Evolutionary conservation across 1,140 invertebrate genomes (phyloP), one percentile per base, ranked within the genome.

Genomic region (Eupeodes corollae): DNA sequence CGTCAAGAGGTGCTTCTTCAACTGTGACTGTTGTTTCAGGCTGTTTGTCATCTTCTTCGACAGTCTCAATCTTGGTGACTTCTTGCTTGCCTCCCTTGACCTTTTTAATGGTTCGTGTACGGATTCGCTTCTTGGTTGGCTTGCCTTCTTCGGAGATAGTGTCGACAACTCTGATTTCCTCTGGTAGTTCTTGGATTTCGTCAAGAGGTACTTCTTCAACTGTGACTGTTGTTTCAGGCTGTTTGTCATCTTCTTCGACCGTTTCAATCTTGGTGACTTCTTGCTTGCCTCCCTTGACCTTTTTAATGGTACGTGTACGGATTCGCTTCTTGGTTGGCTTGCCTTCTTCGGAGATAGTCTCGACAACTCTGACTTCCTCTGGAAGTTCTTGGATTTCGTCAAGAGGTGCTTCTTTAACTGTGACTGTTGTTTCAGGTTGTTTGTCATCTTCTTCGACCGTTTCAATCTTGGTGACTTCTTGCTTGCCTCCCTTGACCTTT

Each of bases 211-310:
- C 37, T 15, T 35, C 33, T 45, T 45, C 26, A n/a, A 16, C 14
- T 19, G 31, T 35, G 12, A 39, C 19, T 14, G 30, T 44, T 18
- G 34, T 37, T 14, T 21, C 41, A 14, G 40, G 39, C 35, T n/a
- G 15, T 37, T 42, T 34, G 32, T 42, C 55, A 42, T 56, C 55
- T 42, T 55, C 52, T 43, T 53, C 48, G 5, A 59, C 33, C 12
- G 47, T 63, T 13, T 63, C 48, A 43, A 67, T 63, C 52, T 67
- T 58, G 8, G 60, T 63, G 9, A 44, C 54, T 54, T 67, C 56
- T 50, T 59, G 42, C 50, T 56, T 65, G n/a, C 40, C 53, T 31
- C 47, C 55, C 35, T 57, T 48, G 44, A 57, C 48, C 51, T 67
- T 67, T 51, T 58, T 61, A 31, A 56, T 53, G n/a, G 43, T 40